These are phyloP conservation scores for Lasioglossum pauxillum DNA, from an alignment of 2,888 invertebrate genomes.

Conservation along the genomic window DNA sequence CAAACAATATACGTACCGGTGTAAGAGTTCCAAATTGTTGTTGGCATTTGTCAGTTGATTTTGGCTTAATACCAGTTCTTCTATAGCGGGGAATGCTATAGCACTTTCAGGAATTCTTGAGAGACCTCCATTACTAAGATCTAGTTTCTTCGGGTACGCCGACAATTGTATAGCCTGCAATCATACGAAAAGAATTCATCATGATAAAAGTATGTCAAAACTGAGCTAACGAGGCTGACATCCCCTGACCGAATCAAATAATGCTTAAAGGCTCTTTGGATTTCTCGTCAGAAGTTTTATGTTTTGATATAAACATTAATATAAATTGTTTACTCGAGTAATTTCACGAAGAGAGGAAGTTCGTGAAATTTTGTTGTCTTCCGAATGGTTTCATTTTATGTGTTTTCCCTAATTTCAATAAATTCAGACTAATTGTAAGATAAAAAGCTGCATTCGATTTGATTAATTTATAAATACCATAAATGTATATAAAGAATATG, in stretches of 20 bases:
- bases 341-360: background rate
- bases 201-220: background rate
- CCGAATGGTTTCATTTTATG: background rate
- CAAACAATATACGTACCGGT: constrained; percentile 72
- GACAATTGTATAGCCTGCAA: constrained; percentile 76
- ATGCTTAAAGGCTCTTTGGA: background rate
- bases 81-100: constrained; percentile 80
- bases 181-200: background rate
- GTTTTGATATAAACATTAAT: too few species aligned
- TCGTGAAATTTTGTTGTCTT: background rate
- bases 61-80: constrained; percentile 81
- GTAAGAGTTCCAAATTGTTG: constrained; percentile 78
- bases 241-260: background rate
- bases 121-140: constrained; percentile 83
- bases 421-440: background rate
- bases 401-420: background rate
- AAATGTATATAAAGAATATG: background rate
- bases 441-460: background rate
- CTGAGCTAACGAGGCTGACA: background rate
- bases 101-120: constrained; percentile 82
- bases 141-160: constrained; percentile 79
- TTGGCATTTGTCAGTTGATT: constrained; percentile 80
- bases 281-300: background rate
- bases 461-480: background rate
- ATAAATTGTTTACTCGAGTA: background rate